Percentiles rank a stretch among this genome's conserved stretches.
Conservation (phyloP, 2,797 vertebrate species). For the Potorous gilbertii region DNA sequence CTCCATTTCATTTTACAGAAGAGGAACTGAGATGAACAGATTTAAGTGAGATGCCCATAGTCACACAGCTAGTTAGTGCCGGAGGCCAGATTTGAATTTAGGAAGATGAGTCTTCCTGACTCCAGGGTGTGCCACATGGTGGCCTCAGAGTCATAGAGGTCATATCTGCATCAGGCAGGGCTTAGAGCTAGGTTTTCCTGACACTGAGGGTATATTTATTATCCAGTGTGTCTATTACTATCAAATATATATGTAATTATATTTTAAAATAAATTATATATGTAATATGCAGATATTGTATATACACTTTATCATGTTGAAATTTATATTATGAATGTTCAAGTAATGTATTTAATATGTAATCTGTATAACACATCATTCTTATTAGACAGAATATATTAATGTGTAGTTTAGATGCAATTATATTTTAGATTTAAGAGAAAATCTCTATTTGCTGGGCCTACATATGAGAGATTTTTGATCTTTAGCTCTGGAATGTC, state of each 20-base stretch:
- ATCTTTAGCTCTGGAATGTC: constrained; percentile 19
- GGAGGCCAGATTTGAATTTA: background rate
- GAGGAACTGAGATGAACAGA: background rate
- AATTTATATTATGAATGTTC: constrained; percentile 18
- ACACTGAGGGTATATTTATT: background rate
- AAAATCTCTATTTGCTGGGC: constrained; percentile 8
- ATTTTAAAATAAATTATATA: constrained; percentile 43
- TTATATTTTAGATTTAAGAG: constrained; percentile 23
- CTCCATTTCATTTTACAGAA: background rate
- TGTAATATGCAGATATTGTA: no score
- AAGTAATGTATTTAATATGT: background rate
- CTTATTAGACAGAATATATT: background rate
- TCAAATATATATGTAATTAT: background rate
- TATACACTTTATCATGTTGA: constrained; percentile 25
- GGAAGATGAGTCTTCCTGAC: background rate
- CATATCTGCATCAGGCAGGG: background rate
- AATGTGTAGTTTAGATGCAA: constrained; percentile 8
- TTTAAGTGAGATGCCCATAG: background rate
- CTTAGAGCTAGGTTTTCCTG: background rate
- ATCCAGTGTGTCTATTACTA: background rate
- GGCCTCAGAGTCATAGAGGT: background rate
- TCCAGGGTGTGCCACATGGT: background rate
- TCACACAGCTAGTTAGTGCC: background rate
- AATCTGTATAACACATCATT: background rate
- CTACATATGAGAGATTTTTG: background rate